Conservation (phyloP, 2,888 invertebrate species). For the Cryptus viduatorius region DNA sequence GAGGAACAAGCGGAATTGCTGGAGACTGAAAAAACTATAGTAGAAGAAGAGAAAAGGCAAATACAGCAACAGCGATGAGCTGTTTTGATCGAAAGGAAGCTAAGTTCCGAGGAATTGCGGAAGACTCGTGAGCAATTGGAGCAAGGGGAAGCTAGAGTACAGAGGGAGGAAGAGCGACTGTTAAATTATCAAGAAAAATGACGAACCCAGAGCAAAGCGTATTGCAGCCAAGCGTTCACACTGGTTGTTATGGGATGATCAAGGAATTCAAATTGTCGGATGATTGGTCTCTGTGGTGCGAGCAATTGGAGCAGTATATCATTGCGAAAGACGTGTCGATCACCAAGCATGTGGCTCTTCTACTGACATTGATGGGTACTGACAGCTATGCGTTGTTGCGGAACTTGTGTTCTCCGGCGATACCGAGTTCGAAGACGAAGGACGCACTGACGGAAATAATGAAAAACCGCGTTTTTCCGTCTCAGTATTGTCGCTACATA, state of each 20-base stretch:
- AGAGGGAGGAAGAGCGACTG: not conserved
- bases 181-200: not conserved
- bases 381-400: conserved; percentile 59
- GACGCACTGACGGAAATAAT: conserved; percentile 56
- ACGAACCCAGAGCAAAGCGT: too few relatives aligned
- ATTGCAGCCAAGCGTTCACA: not conserved
- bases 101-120: not conserved
- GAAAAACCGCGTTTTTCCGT: too few relatives aligned
- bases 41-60: not conserved
- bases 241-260: conserved; percentile 42
- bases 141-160: not conserved
- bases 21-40: not conserved
- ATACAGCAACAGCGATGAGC: not conserved
- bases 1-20: not conserved
- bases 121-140: not conserved
- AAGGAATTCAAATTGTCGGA: conserved; percentile 45
- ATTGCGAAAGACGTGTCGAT: conserved; percentile 53
- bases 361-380: conserved; percentile 54
- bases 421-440: conserved; percentile 55
- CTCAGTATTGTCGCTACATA: too few relatives aligned
- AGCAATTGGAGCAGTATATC: conserved; percentile 62
- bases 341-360: conserved; percentile 45
- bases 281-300: conserved; percentile 56
- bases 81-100: not conserved
- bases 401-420: conserved; percentile 61